Conservation (phyloP, 64 coral and sea anemone species). For the Dendrophyllia cribrosa region DNA sequence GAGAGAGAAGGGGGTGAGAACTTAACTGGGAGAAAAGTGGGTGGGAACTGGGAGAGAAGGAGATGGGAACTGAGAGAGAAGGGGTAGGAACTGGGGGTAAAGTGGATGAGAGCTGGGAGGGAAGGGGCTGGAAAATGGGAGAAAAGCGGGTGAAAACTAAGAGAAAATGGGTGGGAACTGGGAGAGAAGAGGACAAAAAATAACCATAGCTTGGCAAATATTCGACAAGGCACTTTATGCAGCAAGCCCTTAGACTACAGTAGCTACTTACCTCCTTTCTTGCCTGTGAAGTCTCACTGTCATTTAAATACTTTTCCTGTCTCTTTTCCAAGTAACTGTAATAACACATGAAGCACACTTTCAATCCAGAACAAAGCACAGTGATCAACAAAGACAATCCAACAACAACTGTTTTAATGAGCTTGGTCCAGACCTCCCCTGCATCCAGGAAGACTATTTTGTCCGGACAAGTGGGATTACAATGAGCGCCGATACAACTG, state of each 20-base stretch:
- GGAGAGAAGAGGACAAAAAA: too few relatives aligned
- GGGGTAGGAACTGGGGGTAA: too few relatives aligned
- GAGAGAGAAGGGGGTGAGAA: too few relatives aligned
- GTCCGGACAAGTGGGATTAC: slow-evolving; percentile 79
- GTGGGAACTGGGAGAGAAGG: too few relatives aligned
- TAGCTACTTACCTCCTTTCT: slow-evolving; percentile 69
- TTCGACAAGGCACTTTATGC: background rate
- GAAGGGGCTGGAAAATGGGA: too few relatives aligned
- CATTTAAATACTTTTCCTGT: slow-evolving; percentile 43
- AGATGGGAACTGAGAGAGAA: too few relatives aligned
- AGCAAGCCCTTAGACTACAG: background rate
- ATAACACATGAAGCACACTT: slow-evolving; percentile 55
- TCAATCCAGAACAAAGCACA: slow-evolving; percentile 47
- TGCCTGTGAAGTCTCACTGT: slow-evolving; percentile 41
- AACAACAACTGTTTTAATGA: background rate
- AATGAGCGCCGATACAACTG: slow-evolving; percentile 76
- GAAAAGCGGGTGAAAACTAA: too few relatives aligned
- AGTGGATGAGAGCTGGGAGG: too few relatives aligned
- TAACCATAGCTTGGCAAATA: too few relatives aligned
- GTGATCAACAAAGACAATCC: slow-evolving; percentile 51
- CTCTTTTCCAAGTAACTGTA: slow-evolving; percentile 20
- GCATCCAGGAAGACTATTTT: slow-evolving; percentile 69
- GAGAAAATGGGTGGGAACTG: too few relatives aligned
- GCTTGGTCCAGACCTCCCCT: slow-evolving; percentile 20
- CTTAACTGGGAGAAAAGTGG: too few relatives aligned